Conservation (phyloP, 2,113 vertebrate genomes). For the Xenopus borealis region DNA sequence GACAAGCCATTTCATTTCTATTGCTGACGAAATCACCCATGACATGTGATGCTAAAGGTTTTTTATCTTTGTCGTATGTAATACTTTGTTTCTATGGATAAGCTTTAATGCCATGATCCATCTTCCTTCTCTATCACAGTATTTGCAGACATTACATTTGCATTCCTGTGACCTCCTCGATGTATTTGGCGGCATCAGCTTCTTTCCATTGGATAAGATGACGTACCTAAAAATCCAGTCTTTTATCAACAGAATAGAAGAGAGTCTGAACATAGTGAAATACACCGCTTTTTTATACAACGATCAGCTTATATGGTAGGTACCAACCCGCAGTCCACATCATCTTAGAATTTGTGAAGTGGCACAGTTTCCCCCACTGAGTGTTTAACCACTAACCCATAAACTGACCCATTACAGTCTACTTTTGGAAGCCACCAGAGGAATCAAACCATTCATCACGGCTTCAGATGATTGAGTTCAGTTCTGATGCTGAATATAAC, state of each 20-base stretch:
- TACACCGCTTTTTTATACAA: conserved; percentile 98
- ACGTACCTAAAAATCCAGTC: conserved; percentile 99
- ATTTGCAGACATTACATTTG: conserved; percentile 93
- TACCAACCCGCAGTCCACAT: not conserved
- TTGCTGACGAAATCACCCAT: too few species aligned
- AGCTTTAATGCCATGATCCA: not conserved
- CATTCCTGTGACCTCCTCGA: conserved; percentile 94
- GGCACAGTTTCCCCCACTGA: too few species aligned
- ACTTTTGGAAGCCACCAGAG: too few species aligned
- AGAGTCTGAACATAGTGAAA: conserved; percentile 89
- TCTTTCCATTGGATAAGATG: conserved; percentile 99
- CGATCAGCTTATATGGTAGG: conserved; percentile 98
- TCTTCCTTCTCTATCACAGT: conserved; percentile 62
- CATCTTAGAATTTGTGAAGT: too few species aligned
- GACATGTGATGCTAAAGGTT: too few species aligned
- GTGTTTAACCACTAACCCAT: too few species aligned
- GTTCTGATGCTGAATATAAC: not conserved
- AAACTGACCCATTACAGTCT: too few species aligned
- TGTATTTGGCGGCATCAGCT: conserved; percentile 96
- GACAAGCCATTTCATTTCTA: too few species aligned
- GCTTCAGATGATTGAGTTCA: too few species aligned
- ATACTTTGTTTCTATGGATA: too few species aligned
- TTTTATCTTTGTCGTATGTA: too few species aligned
- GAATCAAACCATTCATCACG: too few species aligned
- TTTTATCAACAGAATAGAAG: conserved; percentile 94